Percentiles rank a stretch among this genome's conserved stretches.
Conservation (phyloP, 2,113 vertebrate genomes). For the Melospiza georgiana region DNA sequence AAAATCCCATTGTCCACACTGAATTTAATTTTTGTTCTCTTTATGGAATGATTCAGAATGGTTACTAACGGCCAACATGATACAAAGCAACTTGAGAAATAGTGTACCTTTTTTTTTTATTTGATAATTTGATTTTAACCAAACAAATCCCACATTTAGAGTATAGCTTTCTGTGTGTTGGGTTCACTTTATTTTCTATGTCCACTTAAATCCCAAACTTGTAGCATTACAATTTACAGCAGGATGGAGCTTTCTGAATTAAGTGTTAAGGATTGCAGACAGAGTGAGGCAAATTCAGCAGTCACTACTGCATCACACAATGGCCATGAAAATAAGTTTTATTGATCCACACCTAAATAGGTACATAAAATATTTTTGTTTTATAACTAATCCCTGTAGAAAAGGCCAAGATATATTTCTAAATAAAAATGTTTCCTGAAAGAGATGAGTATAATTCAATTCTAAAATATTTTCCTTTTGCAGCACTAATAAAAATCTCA, state of each 20-base stretch:
- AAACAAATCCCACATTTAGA: neutral
- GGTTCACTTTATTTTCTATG: neutral
- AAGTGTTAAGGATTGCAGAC: neutral
- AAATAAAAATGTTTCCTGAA: neutral
- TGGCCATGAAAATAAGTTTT: slow-evolving; percentile 2
- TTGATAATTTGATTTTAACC: neutral
- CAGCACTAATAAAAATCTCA: neutral
- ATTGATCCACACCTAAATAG: neutral
- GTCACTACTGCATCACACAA: neutral
- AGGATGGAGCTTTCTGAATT: neutral
- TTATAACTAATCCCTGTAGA: neutral
- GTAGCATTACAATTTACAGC: neutral
- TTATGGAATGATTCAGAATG: neutral
- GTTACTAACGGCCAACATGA: neutral
- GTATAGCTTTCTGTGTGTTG: neutral
- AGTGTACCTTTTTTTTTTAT: neutral
- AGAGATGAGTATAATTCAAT: neutral
- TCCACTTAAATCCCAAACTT: neutral
- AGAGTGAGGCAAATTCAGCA: neutral
- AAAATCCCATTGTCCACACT: neutral
- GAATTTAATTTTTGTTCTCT: neutral
- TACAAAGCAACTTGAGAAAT: neutral
- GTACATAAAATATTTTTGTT: neutral
- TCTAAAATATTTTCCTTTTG: slow-evolving; percentile 1
- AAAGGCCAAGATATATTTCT: neutral